A percentile compares a stretch with the other conserved stretches of the same genome.
Evolutionary conservation across 2,113 vertebrate genomes (phyloP).

Genomic region (Ptilonorhynchus violaceus): DNA sequence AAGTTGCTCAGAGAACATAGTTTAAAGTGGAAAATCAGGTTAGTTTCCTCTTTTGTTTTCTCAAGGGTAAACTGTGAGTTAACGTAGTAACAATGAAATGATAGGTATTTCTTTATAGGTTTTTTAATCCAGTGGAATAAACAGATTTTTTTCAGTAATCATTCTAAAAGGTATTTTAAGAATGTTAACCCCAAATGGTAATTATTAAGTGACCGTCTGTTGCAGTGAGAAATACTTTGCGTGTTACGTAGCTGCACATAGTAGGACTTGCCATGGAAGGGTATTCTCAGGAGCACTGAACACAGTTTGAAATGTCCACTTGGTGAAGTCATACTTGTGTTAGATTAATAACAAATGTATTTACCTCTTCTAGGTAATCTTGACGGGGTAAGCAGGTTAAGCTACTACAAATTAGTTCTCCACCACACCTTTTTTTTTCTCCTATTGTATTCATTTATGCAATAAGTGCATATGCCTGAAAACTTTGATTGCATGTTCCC

Average conservation of each 20-base stretch:
- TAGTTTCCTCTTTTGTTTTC: constrained; percentile 7
- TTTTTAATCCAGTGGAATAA: constrained; percentile 5
- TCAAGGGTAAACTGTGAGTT: not conserved
- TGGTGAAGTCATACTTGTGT: not conserved
- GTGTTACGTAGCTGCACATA: not conserved
- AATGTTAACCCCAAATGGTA: not conserved
- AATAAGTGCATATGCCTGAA: not conserved
- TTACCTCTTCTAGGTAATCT: not conserved
- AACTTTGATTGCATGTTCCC: not conserved
- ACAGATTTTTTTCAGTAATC: not conserved
- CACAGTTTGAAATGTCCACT: not conserved
- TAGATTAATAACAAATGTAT: constrained; percentile 2
- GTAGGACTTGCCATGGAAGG: not conserved
- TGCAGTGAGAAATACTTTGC: not conserved
- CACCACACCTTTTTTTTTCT: not conserved
- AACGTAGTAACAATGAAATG: not conserved
- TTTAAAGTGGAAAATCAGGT: constrained; percentile 29
- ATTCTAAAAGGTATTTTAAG: constrained; percentile 5
- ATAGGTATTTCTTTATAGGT: not conserved
- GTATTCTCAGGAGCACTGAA: not conserved
- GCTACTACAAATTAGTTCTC: not conserved
- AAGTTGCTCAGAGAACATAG: not conserved
- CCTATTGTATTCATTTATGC: not conserved
- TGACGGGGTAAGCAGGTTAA: not conserved
- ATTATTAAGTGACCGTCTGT: not conserved